Conservation (phyloP, 2,888 invertebrate genomes). For the Sinhomidia bicolor region DNA sequence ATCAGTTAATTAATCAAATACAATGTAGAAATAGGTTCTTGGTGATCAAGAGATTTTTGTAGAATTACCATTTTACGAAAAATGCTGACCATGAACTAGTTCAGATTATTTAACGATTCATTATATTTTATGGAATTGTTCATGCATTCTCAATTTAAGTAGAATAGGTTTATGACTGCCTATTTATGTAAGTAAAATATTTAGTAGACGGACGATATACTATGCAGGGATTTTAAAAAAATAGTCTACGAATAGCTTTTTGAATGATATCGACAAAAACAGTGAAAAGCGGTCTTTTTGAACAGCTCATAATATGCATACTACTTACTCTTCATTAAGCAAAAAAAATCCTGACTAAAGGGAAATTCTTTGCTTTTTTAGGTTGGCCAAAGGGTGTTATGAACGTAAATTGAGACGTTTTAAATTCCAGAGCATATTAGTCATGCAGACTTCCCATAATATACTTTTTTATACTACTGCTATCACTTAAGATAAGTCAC, state of each 20-base stretch:
- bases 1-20: no score
- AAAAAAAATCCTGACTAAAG: not conserved
- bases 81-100: no score
- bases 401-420: constrained; percentile 68
- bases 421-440: constrained; percentile 69
- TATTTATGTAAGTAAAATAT: no score
- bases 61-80: no score
- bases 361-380: constrained; percentile 7
- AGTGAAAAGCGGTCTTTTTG: not conserved
- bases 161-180: no score
- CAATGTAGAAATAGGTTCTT: no score
- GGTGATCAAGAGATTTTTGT: no score
- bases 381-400: constrained; percentile 34
- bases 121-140: no score
- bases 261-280: not conserved
- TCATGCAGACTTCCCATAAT: constrained; percentile 39
- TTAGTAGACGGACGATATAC: no score
- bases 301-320: not conserved
- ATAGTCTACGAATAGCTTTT: not conserved
- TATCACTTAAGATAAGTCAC: not conserved
- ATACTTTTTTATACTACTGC: not conserved
- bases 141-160: no score
- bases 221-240: constrained; percentile 1
- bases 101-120: no score
- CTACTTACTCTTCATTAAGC: not conserved